Conservation (phyloP, 2,797 vertebrate species). For the Silurus lanzhouensis region DNA sequence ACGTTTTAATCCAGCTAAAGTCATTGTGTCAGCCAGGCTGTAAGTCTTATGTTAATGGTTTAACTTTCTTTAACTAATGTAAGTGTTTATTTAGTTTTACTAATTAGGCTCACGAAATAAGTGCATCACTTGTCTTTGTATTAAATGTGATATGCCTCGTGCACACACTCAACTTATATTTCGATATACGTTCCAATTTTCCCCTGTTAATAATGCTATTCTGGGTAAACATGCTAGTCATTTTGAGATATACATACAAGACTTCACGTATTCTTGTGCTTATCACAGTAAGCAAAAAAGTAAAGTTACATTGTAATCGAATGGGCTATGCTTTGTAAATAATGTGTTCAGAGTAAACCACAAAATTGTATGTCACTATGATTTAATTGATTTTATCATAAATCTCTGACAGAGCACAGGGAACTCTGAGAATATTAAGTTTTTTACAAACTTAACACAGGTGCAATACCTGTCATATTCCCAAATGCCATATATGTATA, state of each 20-base stretch:
- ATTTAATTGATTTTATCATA: conserved; percentile 93
- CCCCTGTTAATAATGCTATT: background rate
- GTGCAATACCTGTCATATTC: background rate
- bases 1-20: background rate
- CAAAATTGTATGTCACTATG: conserved; percentile 76
- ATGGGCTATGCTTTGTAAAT: conserved; percentile 71
- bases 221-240: background rate
- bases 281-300: conserved; percentile 64
- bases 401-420: conserved; percentile 83
- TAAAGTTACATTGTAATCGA: conserved; percentile 69
- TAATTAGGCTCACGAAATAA: background rate
- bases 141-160: background rate
- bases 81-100: background rate
- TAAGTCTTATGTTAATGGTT: background rate
- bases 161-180: background rate
- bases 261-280: background rate
- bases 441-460: background rate
- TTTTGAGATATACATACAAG: background rate
- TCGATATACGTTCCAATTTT: background rate
- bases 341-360: conserved; percentile 77
- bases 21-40: background rate
- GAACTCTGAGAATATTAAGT: conserved; percentile 16
- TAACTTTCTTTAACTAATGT: background rate
- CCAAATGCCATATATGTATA: background rate
- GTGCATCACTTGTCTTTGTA: background rate